Base-by-base conservation (phyloP, 2,888 invertebrate species). In the Syrista parreyssii region DNA sequence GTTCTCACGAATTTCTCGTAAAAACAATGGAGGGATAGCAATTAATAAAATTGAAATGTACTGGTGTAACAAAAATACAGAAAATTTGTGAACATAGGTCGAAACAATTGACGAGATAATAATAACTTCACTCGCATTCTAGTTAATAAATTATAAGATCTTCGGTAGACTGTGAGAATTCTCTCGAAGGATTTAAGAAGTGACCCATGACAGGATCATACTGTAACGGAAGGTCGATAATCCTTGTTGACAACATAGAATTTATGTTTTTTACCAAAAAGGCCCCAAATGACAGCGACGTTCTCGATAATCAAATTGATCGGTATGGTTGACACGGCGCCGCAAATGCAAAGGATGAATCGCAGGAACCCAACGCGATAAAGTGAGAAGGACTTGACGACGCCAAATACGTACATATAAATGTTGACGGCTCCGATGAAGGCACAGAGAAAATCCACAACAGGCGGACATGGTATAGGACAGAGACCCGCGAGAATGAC, bases 351-450 rank as follows among this genome's bases (percentile, higher is more conserved):
- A 78, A 97, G 92, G 79, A 95, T 88, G 90, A 97, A 97, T 90
- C 95, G 95, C 69, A 95, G 88, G 80, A 96, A 92, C 15, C 98
- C 98, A 90, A 97, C 96, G 87, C 97, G 95, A 91, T 97, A 96
- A 68, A 98, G 92, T 33, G 97, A 97, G 90, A 99, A 98, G 77
- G 98, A 98, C 91, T 98, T 98, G 76, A 98, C 94, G n/a, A 98
- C 98, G 82, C 99, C 99, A 92, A 98, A 99, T 81, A 98, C 95
- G 91, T 98, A 99, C 98, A 99, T 98, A 92, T 99, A 99, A 89
- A 98, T 96, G 91, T 97, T 98, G 79, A 98, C 96, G 80, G 97
- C 98, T 82, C 96, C 98, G 86, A 97, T 96, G 89, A 98, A 98
- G 78, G 97, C 96, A 92, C 97, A 97, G 36, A 97, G 89, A 86